Conservation (phyloP, 2,113 vertebrate genomes). For the Oryzias melastigma region DNA sequence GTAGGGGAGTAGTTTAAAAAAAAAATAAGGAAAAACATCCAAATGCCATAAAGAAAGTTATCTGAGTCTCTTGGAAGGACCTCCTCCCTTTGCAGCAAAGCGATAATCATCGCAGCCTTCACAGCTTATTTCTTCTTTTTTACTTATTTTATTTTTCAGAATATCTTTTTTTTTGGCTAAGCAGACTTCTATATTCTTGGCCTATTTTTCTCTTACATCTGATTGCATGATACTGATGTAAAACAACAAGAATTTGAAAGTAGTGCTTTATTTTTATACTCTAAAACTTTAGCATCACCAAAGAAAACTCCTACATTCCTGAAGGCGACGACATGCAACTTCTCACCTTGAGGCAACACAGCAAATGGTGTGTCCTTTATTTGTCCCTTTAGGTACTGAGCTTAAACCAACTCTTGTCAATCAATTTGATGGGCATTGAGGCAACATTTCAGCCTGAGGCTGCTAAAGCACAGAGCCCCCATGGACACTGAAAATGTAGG, state of each 20-base stretch:
- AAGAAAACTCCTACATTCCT: conserved; percentile 22
- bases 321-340: conserved; percentile 25
- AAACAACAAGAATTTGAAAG: conserved; percentile 9
- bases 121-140: no score
- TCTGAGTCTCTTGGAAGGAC: no score
- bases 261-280: neutral
- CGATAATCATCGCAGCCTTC: no score
- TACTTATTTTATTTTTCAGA: no score
- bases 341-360: conserved; percentile 47
- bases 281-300: neutral
- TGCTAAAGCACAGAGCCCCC: conserved; percentile 28
- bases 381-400: conserved; percentile 46
- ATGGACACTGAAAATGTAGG: conserved; percentile 16
- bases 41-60: no score
- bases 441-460: conserved; percentile 49
- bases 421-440: conserved; percentile 58
- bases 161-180: no score
- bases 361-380: conserved; percentile 39
- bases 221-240: conserved; percentile 28
- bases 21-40: no score
- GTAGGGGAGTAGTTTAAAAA: no score
- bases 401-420: conserved; percentile 55
- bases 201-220: conserved; percentile 8
- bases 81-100: no score
- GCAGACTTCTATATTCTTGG: neutral